phyloP scores from a whole-genome alignment of 2,797 vertebrate genomes.

The Chelidonichthys spinosus region DNA sequence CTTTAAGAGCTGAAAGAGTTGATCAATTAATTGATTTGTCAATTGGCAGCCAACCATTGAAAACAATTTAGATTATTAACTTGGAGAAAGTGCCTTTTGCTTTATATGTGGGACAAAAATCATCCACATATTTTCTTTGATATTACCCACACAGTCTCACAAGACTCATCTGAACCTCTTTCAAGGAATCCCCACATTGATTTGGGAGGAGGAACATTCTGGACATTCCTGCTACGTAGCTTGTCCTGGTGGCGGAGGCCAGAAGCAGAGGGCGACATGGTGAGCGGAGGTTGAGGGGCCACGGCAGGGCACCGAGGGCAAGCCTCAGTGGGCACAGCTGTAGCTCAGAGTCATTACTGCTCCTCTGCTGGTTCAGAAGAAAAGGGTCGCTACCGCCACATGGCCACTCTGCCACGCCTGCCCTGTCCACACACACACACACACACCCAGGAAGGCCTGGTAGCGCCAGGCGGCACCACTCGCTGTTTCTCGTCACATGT shows the following conservation, averaged over 20 bases:
- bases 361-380: conserved; percentile 78
- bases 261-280: conserved; percentile 28
- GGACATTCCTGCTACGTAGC: not conserved
- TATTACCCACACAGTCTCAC: too few relatives aligned
- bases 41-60: not conserved
- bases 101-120: too few relatives aligned
- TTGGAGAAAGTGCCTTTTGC: not conserved
- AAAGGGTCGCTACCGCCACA: conserved; percentile 68
- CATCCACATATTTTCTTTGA: not conserved
- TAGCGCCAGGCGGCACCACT: conserved; percentile 71
- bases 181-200: not conserved
- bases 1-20: not conserved
- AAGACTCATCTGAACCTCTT: not conserved
- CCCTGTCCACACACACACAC: conserved; percentile 64
- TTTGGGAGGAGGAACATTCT: not conserved
- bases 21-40: not conserved
- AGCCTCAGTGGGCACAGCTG: conserved; percentile 81
- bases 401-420: conserved; percentile 71
- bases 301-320: conserved; percentile 57
- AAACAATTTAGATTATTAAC: not conserved
- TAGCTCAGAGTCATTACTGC: conserved; percentile 79
- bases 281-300: conserved; percentile 54
- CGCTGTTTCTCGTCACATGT: conserved; percentile 76
- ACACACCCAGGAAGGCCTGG: conserved; percentile 56
- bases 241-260: conserved; percentile 14